Evolutionary conservation across 2,113 vertebrate species (phyloP).

Genomic region (Muntiacus reevesi): DNA sequence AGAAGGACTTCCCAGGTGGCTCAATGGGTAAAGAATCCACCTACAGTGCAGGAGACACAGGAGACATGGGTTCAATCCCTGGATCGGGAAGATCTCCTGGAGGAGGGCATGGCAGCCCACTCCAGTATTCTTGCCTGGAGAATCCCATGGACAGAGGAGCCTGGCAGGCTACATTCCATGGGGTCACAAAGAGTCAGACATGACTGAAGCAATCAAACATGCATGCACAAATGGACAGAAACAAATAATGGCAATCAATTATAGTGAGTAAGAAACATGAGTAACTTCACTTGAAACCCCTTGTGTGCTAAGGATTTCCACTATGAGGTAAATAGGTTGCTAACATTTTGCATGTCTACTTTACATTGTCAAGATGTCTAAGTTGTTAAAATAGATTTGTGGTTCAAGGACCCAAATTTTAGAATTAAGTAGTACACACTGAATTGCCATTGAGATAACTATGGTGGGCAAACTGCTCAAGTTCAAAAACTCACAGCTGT

Average conservation of each 20-base stretch:
- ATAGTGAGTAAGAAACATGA: constrained; percentile 49
- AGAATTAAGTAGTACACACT: neutral
- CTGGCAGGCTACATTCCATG: neutral
- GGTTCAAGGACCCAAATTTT: constrained; percentile 42
- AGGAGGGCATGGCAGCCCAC: neutral
- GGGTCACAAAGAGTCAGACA: neutral
- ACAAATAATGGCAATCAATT: constrained; percentile 55
- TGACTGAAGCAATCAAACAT: neutral
- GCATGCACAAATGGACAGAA: neutral
- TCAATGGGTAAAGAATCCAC: neutral
- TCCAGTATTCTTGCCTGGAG: neutral
- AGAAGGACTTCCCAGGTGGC: neutral
- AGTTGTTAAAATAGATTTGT: constrained; percentile 54
- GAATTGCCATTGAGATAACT: neutral
- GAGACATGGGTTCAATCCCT: neutral
- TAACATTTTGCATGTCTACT: constrained; percentile 51
- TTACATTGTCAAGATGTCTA: constrained; percentile 40
- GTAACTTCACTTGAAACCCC: constrained; percentile 45
- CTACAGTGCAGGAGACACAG: neutral
- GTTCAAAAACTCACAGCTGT: neutral
- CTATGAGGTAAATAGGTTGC: constrained; percentile 42
- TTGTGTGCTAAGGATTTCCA: constrained; percentile 31
- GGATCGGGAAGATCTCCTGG: neutral
- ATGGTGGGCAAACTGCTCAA: neutral
- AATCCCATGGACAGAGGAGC: neutral